A percentile compares a stretch with the other conserved stretches of the same genome.
Evolutionary conservation across 92 coral and sea anemone species (phyloP).

Genomic region (Phymanthus crucifer): DNA sequence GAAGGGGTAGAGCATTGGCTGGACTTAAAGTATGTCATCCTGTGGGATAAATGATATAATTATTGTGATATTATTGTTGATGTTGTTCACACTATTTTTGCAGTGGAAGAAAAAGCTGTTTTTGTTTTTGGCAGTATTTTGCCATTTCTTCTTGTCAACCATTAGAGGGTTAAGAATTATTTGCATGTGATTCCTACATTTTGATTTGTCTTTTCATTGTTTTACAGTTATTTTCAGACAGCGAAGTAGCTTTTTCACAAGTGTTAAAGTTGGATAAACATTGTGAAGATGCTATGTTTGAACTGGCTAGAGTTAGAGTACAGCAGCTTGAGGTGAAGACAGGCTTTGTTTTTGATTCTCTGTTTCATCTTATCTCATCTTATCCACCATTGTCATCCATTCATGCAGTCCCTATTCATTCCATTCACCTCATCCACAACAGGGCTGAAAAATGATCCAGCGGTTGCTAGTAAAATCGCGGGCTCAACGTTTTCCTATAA

Average conservation of each 20-base stretch:
- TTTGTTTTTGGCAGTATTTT: no score
- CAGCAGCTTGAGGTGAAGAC: constrained; percentile 86
- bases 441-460: no score
- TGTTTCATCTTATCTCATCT: neutral
- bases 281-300: constrained; percentile 99
- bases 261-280: constrained; percentile 96
- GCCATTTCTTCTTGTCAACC: no score
- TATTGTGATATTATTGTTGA: no score
- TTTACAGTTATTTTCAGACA: constrained; percentile 89
- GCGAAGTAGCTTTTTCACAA: constrained; percentile 88
- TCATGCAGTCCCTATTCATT: no score
- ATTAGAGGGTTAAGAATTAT: no score
- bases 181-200: neutral
- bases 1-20: constrained; percentile 95
- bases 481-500: no score
- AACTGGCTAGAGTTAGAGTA: constrained; percentile 91
- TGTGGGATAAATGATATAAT: no score
- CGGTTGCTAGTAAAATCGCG: no score
- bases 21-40: constrained; percentile 75
- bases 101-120: no score
- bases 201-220: neutral
- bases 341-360: neutral
- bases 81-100: no score
- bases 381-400: neutral
- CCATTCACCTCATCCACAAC: no score